phyloP scores from a whole-genome alignment of 2,113 vertebrate species.

The Hyperopisus bebe region DNA sequence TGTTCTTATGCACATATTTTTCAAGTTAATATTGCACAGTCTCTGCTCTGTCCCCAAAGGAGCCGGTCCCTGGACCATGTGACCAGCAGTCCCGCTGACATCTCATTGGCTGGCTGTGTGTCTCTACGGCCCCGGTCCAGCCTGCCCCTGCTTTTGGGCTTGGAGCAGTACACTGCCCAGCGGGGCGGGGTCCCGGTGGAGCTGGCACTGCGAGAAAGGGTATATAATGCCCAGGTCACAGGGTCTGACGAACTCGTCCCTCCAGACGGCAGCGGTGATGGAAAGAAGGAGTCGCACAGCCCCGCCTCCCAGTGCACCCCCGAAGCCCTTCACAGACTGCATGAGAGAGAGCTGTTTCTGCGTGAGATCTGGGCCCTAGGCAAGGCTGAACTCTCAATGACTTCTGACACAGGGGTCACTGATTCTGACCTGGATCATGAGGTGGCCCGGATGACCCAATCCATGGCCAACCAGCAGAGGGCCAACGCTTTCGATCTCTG shows the following conservation, averaged over 20 bases:
- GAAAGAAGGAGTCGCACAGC: background rate
- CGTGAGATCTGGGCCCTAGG: constrained; percentile 39
- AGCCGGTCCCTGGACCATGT: constrained; percentile 14
- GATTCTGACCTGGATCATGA: constrained; percentile 45
- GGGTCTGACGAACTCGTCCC: constrained; percentile 50
- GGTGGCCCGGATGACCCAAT: constrained; percentile 45
- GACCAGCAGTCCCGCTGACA: background rate
- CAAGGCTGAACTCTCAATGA: constrained; percentile 32
- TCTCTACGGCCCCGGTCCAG: constrained; percentile 37
- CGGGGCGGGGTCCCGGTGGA: constrained; percentile 40
- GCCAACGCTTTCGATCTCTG: constrained; percentile 54
- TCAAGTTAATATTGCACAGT: background rate
- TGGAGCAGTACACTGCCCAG: constrained; percentile 43
- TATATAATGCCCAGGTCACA: constrained; percentile 36
- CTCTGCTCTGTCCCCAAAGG: background rate
- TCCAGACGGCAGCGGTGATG: background rate
- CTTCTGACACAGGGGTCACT: constrained; percentile 32
- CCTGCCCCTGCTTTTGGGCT: constrained; percentile 49
- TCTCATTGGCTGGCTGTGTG: background rate
- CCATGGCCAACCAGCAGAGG: constrained; percentile 42
- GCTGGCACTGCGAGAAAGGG: constrained; percentile 36
- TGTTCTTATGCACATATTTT: background rate
- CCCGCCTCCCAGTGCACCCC: background rate
- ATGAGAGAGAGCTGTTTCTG: background rate
- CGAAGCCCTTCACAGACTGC: background rate